Percentiles rank a stretch among this genome's conserved stretches.
These are phyloP conservation scores for Puma concolor DNA, from an alignment of 2,113 vertebrate species.

Conservation along the genomic window DNA sequence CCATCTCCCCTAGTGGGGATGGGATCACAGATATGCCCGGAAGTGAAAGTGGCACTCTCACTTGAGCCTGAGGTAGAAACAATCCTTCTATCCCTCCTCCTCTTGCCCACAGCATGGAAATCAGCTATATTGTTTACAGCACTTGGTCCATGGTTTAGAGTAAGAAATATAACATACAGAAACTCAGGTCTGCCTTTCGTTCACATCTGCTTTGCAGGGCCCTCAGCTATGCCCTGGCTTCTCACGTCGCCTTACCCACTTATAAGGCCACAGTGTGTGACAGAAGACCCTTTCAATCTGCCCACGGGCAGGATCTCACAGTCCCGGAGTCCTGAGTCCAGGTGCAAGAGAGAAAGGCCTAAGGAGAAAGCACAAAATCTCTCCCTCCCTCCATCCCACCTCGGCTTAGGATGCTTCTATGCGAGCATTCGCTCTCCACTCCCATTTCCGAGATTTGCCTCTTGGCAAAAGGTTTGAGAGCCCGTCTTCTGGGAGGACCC, in stretches of 20 bases:
- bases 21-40: fast-evolving
- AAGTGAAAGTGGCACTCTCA: fast-evolving
- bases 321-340: no score
- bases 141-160: background rate
- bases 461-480: no score
- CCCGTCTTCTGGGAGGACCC: no score
- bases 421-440: background rate
- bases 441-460: background rate
- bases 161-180: background rate
- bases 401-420: no score
- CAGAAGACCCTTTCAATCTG: no score
- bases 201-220: background rate
- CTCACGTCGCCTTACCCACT: background rate
- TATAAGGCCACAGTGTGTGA: background rate
- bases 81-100: background rate
- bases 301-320: background rate
- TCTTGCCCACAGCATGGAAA: background rate
- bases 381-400: background rate
- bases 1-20: fast-evolving
- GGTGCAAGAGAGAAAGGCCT: background rate
- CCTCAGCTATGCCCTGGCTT: background rate
- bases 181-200: no score
- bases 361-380: no score
- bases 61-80: background rate
- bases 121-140: background rate